Percentiles rank a stretch among this genome's conserved stretches.
These are phyloP conservation scores for Pardosa pseudoannulata DNA, from an alignment of 2,888 invertebrate genomes.

Conservation along the genomic window DNA sequence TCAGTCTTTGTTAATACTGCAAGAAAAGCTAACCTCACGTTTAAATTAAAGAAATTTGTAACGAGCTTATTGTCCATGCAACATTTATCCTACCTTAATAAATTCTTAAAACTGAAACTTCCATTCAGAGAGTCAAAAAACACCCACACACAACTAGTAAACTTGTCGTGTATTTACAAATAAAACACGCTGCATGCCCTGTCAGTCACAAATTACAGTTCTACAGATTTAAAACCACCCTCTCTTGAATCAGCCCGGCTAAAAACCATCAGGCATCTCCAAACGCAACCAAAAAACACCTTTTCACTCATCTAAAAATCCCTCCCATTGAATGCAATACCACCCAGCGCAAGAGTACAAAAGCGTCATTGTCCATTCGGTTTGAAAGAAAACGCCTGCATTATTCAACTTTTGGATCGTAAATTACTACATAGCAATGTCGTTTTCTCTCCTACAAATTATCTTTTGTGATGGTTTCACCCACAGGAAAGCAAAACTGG, in stretches of 20 bases:
- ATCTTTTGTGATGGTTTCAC: slow-evolving; percentile 49
- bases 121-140: too few relatives aligned
- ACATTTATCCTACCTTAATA: too few relatives aligned
- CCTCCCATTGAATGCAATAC: background rate
- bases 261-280: background rate
- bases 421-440: slow-evolving; percentile 36
- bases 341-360: slow-evolving; percentile 16
- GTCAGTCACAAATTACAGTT: background rate
- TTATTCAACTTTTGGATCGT: slow-evolving; percentile 35
- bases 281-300: background rate
- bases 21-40: too few relatives aligned
- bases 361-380: slow-evolving; percentile 31
- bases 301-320: background rate
- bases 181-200: background rate
- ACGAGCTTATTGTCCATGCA: too few relatives aligned
- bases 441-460: slow-evolving; percentile 40
- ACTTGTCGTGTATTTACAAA: background rate
- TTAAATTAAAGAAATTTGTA: too few relatives aligned
- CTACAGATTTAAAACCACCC: background rate
- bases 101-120: too few relatives aligned
- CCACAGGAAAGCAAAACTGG: slow-evolving; percentile 28
- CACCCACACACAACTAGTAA: too few relatives aligned
- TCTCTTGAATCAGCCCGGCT: background rate
- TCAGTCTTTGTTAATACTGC: too few relatives aligned
- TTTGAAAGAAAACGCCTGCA: slow-evolving; percentile 22